Evolutionary conservation across 2,113 vertebrate species (phyloP).

Genomic region (Elgaria multicarinata): DNA sequence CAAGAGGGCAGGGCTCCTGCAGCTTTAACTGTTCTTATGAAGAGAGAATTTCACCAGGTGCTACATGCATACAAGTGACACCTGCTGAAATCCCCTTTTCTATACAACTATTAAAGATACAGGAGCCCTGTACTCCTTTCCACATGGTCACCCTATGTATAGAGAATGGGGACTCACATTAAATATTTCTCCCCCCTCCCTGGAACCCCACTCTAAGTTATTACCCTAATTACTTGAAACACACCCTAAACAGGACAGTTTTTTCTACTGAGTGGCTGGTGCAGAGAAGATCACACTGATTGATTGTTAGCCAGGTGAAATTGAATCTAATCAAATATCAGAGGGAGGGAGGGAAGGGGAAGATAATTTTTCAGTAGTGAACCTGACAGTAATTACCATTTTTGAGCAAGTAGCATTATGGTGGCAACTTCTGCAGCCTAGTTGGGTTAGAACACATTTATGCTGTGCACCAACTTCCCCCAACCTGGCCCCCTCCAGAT

Average conservation of each 20-base stretch:
- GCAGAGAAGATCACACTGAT: not conserved
- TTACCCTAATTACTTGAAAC: not conserved
- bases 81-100: too few relatives aligned
- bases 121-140: too few relatives aligned
- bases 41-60: too few relatives aligned
- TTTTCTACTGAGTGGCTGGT: not conserved
- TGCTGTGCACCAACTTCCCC: not conserved
- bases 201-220: not conserved
- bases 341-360: not conserved
- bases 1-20: too few relatives aligned
- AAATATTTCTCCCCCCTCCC: accelerated
- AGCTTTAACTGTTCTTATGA: too few relatives aligned
- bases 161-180: too few relatives aligned
- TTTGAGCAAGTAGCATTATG: slow-evolving; percentile 23
- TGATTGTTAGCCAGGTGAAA: not conserved
- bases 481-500: too few relatives aligned
- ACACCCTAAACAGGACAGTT: slow-evolving; percentile 3
- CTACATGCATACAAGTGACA: too few relatives aligned
- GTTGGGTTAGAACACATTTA: not conserved
- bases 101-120: too few relatives aligned
- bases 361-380: slow-evolving; percentile 43
- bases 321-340: slow-evolving; percentile 29
- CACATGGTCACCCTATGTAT: too few relatives aligned
- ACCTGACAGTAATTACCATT: slow-evolving; percentile 36
- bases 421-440: not conserved